Base-by-base conservation (phyloP, 2,113 vertebrate species). In the Chloebia gouldiae region DNA sequence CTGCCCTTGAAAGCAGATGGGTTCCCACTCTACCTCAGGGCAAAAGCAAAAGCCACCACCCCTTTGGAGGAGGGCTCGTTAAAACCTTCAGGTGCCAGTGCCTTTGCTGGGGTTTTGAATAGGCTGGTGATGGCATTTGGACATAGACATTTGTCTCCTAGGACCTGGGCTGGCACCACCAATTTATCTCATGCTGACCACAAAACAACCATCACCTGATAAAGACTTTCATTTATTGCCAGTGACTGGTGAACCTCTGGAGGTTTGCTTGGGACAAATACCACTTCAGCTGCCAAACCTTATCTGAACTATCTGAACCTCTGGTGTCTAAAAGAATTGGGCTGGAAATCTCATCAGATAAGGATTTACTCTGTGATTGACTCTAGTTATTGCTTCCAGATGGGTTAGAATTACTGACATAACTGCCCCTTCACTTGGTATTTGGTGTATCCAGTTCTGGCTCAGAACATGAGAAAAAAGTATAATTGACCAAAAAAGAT, bases 301-400 rank as follows among this genome's bases (percentile, higher is more conserved):
- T 94, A 96, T 96, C 95, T 96, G 92, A 95, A 96, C 95, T 94
- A 95, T 92, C 95, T 96, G 96, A 96, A 94, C 92, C 72, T 84
- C 76, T 92, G 0, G 0, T 86, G 92, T 96, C 85, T 96, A 88
- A 90, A 96, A 95, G 91, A 93, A 94, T 92, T 88, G 95, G 94
- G 92, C 94, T 92, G 92, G 90, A 96, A 96, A 93, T 90, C 94
- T 95, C 95, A 96, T 96, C 96, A 95, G 95, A 96, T 97, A 96
- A 94, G 88, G 94, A 93, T 97, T 94, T 93, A 72, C 56, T 81
- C 80, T 57, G 77, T 96, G 93, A 94, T 92, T 96, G 82, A 93
- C 82, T 92, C 89, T 68, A 84, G 76, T 79, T 95, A 95, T 94
- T 96, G 79, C 90, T 94, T 96, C 93, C 96, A 96, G 93, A 93